Base-by-base conservation (phyloP, 92 coral and sea anemone species). In the Porites evermanni region DNA sequence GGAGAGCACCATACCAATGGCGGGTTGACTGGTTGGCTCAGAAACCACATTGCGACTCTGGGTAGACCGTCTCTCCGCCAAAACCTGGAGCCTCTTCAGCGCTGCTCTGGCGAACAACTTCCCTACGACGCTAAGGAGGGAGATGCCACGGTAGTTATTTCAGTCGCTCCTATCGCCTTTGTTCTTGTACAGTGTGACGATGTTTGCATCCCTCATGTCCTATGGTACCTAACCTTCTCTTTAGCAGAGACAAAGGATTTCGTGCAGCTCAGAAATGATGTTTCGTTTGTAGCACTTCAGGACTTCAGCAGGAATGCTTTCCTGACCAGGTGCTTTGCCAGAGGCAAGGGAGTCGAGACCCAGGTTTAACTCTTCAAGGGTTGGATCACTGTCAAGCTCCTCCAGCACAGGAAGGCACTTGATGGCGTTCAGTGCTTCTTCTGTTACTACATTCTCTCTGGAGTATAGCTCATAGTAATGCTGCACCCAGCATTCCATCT, bases 81-180 rank as follows among this genome's bases (percentile, higher is more conserved):
- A 73, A 2, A n/a, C 2, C 76, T 80, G 87, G 29, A 86, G 88
- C 1, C 88, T 63, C 1, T 2, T 69, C 38, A 82, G 69, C 1
- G 29, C 56, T 7, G 81, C 52, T 11, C 65, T 19, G 26, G 91
- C 88, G 65, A 78, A 83, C 54, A 74, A 69, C 51, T 93, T 93
- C 18, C 93, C 93, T 2, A 70, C 79, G 21, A 90, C 83, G 79
- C 89, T 77, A 2, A 92, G 83, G 10, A 89, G 88, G 13, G 95
- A 91, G 66, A 38, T 38, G 7, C 47, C 47, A 38, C 47, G 47
- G 47, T 38, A 38, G 47, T 38, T 38, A 38, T 38, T 38, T 38
- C 47, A 38, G 47, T 38, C 0, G 47, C 47, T 38, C 5, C 47
- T 38, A 3, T 38, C 47, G 47, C 47, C 47, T 38, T 38, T 38